Conservation (phyloP, 2,113 vertebrate species). For the Campylorhamphus procurvoides region DNA sequence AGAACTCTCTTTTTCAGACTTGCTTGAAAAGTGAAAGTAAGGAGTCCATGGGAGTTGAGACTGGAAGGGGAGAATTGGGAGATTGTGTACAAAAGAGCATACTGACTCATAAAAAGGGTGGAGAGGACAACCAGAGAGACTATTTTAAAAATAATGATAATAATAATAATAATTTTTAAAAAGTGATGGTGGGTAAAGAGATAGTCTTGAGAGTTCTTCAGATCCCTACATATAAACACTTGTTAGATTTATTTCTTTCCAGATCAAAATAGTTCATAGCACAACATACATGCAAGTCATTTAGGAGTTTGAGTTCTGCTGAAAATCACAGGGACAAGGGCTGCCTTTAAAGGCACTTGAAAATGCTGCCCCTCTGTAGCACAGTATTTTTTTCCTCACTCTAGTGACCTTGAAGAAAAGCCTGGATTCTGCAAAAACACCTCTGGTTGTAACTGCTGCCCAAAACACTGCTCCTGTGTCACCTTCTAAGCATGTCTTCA, state of each 20-base stretch:
- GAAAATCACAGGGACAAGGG: slow-evolving; percentile 1
- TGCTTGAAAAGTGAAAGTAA: not conserved
- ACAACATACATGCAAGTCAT: not conserved
- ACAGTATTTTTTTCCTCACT: not conserved
- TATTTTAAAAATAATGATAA: not conserved
- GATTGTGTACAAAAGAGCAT: not conserved
- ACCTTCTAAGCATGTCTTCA: not conserved
- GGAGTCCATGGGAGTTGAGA: not conserved
- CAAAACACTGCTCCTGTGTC: not conserved
- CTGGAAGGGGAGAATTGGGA: not conserved
- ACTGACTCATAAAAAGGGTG: not conserved
- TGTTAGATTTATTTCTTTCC: not conserved
- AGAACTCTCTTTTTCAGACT: not conserved
- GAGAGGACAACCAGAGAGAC: not conserved
- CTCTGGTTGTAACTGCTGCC: not conserved
- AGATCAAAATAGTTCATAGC: not conserved
- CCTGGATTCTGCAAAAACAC: not conserved
- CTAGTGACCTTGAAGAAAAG: not conserved
- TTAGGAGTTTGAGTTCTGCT: not conserved
- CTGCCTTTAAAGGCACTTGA: not conserved
- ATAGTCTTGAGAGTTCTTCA: not conserved
- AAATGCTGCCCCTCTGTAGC: not conserved
- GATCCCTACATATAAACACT: not conserved
- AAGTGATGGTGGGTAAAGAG: not conserved
- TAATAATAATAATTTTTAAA: not conserved